Conservation (phyloP, 2,797 vertebrate genomes). For the Chloroceryle amazona region DNA sequence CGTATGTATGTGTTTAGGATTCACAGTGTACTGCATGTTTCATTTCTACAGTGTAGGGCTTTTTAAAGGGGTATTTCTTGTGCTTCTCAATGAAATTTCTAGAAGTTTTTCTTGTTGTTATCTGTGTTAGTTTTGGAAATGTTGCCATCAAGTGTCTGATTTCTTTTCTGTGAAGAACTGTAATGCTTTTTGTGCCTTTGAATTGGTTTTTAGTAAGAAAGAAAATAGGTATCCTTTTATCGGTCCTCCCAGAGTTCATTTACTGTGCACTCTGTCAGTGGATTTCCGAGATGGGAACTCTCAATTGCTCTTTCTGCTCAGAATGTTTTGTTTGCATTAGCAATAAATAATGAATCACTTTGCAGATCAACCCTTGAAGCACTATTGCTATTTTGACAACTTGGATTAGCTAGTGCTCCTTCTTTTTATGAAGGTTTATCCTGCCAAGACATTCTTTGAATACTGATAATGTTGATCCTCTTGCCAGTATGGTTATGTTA, state of each 20-base stretch:
- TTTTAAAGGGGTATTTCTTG: neutral
- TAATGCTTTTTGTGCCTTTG: neutral
- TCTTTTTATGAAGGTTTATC: conserved; percentile 85
- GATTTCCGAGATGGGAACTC: neutral
- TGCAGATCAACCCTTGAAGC: conserved; percentile 74
- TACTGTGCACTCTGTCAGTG: neutral
- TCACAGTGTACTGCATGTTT: neutral
- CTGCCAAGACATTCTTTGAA: conserved; percentile 86
- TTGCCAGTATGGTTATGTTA: conserved; percentile 84
- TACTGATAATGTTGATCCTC: conserved; percentile 84
- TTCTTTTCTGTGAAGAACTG: neutral
- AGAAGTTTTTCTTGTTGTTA: neutral
- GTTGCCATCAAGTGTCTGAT: neutral
- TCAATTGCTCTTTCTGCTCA: conserved; percentile 21
- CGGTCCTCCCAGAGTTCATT: neutral
- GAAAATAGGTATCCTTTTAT: neutral
- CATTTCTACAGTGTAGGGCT: neutral
- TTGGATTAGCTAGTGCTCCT: conserved; percentile 83
- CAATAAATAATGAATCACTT: conserved; percentile 78
- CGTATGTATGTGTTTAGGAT: neutral
- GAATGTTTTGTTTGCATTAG: conserved; percentile 65
- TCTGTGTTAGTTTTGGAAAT: neutral
- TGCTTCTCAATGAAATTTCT: neutral
- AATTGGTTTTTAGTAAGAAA: neutral
- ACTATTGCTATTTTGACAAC: conserved; percentile 83